Conservation (phyloP, 92 coral and sea anemone species). For the Zoanthus solanderi region DNA sequence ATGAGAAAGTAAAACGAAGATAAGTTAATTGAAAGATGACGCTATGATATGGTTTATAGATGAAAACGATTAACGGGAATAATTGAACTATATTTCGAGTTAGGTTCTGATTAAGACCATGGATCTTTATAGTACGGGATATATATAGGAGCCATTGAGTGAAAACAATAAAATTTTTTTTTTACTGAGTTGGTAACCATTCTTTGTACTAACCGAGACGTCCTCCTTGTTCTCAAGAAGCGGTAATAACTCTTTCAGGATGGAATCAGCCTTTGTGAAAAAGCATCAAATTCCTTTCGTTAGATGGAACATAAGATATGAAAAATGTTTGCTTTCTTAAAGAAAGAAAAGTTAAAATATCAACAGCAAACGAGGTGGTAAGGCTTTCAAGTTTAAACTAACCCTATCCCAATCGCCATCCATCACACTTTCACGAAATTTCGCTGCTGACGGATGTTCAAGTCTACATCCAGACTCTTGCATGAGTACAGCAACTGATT, state of each 20-base stretch:
- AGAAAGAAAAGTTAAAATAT: not conserved
- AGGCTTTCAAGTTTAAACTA: conserved; percentile 59
- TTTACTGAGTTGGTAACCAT: conserved; percentile 29
- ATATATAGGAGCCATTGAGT: not conserved
- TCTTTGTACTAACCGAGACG: conserved; percentile 79
- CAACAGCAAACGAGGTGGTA: conserved; percentile 50
- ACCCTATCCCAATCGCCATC: conserved; percentile 99
- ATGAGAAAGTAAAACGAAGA: conserved; percentile 1
- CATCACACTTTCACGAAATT: conserved; percentile 97
- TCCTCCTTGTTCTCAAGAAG: conserved; percentile 93
- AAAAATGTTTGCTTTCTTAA: conserved; percentile 4
- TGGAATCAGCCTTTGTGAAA: conserved; percentile 88
- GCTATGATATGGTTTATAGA: not conserved
- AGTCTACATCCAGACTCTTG: conserved; percentile 99
- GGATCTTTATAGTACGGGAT: conserved; percentile 23
- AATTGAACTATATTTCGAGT: not conserved
- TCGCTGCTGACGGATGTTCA: conserved; percentile 98
- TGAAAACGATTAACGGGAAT: not conserved
- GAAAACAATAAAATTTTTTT: conserved; percentile 53
- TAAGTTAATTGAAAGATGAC: conserved; percentile 27
- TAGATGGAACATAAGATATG: conserved; percentile 16
- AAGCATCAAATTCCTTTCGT: conserved; percentile 59
- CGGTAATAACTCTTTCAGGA: conserved; percentile 91
- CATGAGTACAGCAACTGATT: conserved; percentile 95
- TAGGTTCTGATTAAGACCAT: conserved; percentile 36